phyloP scores from a whole-genome alignment of 2,888 invertebrate genomes.

The Phasia obesa region DNA sequence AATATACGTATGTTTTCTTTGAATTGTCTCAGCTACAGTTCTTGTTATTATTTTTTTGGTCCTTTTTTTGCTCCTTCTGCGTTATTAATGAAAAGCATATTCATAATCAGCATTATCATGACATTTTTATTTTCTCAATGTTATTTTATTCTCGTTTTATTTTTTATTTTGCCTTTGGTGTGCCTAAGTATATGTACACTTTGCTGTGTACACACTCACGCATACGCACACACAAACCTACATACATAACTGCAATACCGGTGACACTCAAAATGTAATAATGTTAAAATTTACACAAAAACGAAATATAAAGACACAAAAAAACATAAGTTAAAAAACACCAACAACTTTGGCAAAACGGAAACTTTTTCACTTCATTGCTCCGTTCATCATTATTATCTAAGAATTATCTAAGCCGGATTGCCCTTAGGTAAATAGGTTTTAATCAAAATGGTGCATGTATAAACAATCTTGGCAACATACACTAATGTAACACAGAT shows the following conservation, averaged over 20 bases:
- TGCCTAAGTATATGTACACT: background rate
- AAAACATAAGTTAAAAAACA: constrained; percentile 35
- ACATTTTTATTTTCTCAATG: constrained; percentile 64
- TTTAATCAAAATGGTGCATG: constrained; percentile 49
- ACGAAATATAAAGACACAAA: background rate
- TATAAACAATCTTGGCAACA: constrained; percentile 22
- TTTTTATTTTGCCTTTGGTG: constrained; percentile 20
- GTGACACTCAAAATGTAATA: constrained; percentile 10
- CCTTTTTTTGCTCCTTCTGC: background rate
- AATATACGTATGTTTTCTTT: background rate
- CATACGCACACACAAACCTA: background rate
- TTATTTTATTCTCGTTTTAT: constrained; percentile 51
- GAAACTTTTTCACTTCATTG: constrained; percentile 53
- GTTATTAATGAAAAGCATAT: constrained; percentile 60
- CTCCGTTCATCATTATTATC: background rate
- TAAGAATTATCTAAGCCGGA: constrained; percentile 39
- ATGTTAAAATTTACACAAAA: constrained; percentile 14
- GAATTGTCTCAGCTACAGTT: background rate
- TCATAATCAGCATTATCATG: constrained; percentile 65
- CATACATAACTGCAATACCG: no score
- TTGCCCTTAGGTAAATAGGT: constrained; percentile 53
- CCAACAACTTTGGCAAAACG: no score
- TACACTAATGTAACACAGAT: background rate
- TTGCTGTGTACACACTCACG: background rate
- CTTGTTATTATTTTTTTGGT: constrained; percentile 1